Evolutionary conservation across 2,888 invertebrate species (phyloP).

Genomic region (Mesopsocus fuscifrons): DNA sequence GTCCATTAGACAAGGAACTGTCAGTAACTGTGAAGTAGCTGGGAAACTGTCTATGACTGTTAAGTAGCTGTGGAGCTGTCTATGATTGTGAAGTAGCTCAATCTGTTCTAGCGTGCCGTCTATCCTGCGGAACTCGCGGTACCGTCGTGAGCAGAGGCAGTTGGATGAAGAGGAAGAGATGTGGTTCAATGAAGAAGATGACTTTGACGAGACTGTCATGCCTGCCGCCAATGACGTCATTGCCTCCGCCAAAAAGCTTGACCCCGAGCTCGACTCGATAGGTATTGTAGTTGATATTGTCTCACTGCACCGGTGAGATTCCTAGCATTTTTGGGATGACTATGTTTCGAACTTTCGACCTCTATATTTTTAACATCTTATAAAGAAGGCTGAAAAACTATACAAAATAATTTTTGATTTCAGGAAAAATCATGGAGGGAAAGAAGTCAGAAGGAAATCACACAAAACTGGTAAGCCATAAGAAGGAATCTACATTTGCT

Average conservation of each 20-base stretch:
- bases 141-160: constrained; percentile 79
- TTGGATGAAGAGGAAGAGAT: constrained; percentile 96
- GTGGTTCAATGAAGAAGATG: constrained; percentile 98
- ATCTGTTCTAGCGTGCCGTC: constrained; percentile 44
- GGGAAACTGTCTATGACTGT: too few relatives aligned
- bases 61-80: too few relatives aligned
- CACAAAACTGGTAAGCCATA: constrained; percentile 22
- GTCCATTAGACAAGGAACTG: neutral
- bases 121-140: constrained; percentile 59
- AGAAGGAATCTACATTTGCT: too few relatives aligned
- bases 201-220: constrained; percentile 51
- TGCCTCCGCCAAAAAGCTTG: constrained; percentile 35
- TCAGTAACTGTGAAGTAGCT: constrained; percentile 8
- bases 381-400: too few relatives aligned
- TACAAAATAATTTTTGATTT: constrained; percentile 19
- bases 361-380: too few relatives aligned
- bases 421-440: constrained; percentile 45
- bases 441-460: constrained; percentile 34
- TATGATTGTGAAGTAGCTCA: neutral
- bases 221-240: constrained; percentile 28
- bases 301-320: neutral
- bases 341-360: neutral
- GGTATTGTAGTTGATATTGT: constrained; percentile 23
- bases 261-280: constrained; percentile 38
- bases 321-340: neutral